A percentile compares a stretch with the other conserved stretches of the same genome.
Conservation (phyloP, 2,113 vertebrate genomes). For the Lanius ludovicianus region DNA sequence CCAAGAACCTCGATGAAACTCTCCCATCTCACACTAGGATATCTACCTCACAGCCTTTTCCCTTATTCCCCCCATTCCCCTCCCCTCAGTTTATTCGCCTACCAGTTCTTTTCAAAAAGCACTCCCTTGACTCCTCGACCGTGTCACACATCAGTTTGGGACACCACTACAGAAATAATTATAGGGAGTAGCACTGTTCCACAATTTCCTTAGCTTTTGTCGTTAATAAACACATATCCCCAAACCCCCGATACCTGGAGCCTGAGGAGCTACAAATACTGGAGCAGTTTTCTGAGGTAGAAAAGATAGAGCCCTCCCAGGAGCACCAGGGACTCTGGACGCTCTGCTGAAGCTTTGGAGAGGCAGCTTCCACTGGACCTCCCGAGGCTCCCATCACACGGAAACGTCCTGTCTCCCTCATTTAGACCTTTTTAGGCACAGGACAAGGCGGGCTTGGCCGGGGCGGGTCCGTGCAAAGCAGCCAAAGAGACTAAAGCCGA, state of each 20-base stretch:
- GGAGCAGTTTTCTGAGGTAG: not conserved
- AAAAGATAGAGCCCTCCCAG: not conserved
- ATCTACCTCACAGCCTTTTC: not conserved
- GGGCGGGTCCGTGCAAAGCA: accelerated
- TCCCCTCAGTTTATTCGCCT: not conserved
- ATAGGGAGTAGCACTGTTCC: not conserved
- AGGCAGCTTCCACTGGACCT: not conserved
- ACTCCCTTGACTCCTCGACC: not conserved
- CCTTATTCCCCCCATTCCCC: not conserved
- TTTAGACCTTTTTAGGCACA: not conserved
- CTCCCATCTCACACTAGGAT: not conserved
- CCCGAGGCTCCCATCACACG: not conserved
- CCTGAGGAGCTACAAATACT: not conserved
- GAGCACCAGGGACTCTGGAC: not conserved
- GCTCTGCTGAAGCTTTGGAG: not conserved
- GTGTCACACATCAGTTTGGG: not conserved
- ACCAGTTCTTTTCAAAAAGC: not conserved
- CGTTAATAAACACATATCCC: not conserved
- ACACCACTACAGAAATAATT: not conserved
- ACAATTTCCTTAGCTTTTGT: not conserved
- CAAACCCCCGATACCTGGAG: not conserved
- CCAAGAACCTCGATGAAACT: not conserved
- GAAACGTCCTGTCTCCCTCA: not conserved
- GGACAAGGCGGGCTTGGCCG: not conserved
- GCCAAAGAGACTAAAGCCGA: too few species aligned